Conservation (phyloP, 64 coral and sea anemone genomes). For the Trachythela sp. region DNA sequence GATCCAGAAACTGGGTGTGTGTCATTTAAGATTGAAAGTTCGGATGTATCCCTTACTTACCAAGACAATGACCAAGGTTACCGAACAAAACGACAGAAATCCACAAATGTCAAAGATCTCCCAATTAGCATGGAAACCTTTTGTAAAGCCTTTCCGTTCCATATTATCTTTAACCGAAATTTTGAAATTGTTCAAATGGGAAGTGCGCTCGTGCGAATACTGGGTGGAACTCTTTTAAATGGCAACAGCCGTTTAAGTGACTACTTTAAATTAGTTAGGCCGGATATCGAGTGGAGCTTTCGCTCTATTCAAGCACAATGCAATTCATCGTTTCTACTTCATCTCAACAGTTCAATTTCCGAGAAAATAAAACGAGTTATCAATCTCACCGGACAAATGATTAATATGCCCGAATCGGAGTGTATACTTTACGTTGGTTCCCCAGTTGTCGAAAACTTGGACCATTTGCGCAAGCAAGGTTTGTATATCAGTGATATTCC, state of each 20-base stretch:
- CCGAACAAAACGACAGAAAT: neutral
- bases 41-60: neutral
- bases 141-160: conserved; percentile 23
- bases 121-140: neutral
- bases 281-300: conserved; percentile 19
- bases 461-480: conserved; percentile 65
- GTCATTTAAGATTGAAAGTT: neutral
- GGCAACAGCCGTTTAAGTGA: neutral
- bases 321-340: conserved; percentile 10
- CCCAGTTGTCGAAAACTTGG: conserved; percentile 63
- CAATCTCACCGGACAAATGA: conserved; percentile 76
- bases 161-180: conserved; percentile 6
- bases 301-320: conserved; percentile 11
- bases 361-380: conserved; percentile 22
- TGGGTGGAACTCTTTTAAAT: neutral
- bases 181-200: conserved; percentile 15
- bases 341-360: neutral
- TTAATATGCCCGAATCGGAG: conserved; percentile 63
- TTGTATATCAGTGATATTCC: conserved; percentile 79
- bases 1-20: conserved; percentile 14
- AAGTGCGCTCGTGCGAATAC: neutral
- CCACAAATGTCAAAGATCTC: neutral
- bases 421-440: conserved; percentile 64
- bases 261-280: conserved; percentile 10
- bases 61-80: neutral